phyloP scores from a whole-genome alignment of 2,113 vertebrate species.

The Plestiodon gilberti region DNA sequence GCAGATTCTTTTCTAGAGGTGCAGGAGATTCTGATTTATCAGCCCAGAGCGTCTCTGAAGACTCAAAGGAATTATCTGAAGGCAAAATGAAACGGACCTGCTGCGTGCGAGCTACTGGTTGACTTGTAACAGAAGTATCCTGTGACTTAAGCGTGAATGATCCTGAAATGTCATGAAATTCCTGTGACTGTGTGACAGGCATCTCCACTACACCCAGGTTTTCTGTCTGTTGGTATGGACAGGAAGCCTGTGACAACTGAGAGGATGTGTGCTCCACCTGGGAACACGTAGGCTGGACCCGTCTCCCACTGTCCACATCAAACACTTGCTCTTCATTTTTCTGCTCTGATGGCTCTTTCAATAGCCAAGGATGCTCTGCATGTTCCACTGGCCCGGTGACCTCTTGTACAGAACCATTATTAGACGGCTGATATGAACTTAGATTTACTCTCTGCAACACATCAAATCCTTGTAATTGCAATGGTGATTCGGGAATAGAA shows the following conservation, averaged over 20 bases:
- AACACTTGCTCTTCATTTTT: conserved; percentile 3
- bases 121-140: neutral
- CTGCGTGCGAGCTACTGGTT: neutral
- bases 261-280: conserved; percentile 14
- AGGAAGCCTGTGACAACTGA: neutral
- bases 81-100: conserved; percentile 26
- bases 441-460: neutral
- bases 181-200: conserved; percentile 10
- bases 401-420: neutral
- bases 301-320: neutral
- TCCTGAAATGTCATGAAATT: neutral
- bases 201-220: neutral
- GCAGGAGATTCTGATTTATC: neutral
- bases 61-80: conserved; percentile 33
- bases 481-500: neutral
- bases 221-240: conserved; percentile 42
- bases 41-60: conserved; percentile 26
- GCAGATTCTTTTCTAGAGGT: neutral
- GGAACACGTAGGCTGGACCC: neutral
- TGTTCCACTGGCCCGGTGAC: rapidly evolving
- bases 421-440: rapidly evolving
- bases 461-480: neutral
- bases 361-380: rapidly evolving
- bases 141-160: neutral
- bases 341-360: neutral